Evolutionary conservation across 1,140 invertebrate species (phyloP), one percentile per base, ranked within the genome.

Genomic region (Fopius arisanus): DNA sequence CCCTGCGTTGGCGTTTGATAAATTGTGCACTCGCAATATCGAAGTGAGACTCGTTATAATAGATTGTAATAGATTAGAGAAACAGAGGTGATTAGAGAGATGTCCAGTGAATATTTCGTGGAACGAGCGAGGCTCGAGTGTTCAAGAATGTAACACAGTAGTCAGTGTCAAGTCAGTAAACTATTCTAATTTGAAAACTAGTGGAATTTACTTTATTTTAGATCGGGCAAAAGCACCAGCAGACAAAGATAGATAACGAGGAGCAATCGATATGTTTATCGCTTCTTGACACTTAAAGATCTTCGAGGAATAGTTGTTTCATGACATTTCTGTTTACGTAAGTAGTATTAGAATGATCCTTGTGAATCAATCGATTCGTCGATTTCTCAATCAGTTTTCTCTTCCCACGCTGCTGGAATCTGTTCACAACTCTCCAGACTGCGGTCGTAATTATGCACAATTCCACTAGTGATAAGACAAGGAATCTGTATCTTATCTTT

Each of bases 401-500:
- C 4, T 51, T 51, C 43, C 14, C 43, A 51, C 43, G 43, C 43
- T 51, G 43, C 43, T 51, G 43, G 43, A 51, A 5, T 51, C 19
- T 16, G 19, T 19, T 51, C 43, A 14, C 3, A 5, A 19, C 6
- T 16, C n/a, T 21, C 19, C n/a, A 51, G 19, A 21, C 9, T 51
- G 7, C 3, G 14, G 43, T 51, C 19, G 28, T 28, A 31, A 28
- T 63, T 63, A 63, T 23, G 26, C 59, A 63, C 0, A 63, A 63
- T 28, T 28, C 23, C 16, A 19, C 12, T 5, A 21, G 5, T 6
- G 28, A 66, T 19, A 66, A 66, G 10, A 9, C 63, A n/a, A 68
- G 67, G 54, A 28, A 69, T 54, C 66, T 26, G 2, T 69, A 29
- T 69, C 40, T 69, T 69, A 69, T 69, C 43, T 69, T 9, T 9